phyloP scores from a whole-genome alignment of 2,888 invertebrate species.

The Nomada fabriciana region DNA sequence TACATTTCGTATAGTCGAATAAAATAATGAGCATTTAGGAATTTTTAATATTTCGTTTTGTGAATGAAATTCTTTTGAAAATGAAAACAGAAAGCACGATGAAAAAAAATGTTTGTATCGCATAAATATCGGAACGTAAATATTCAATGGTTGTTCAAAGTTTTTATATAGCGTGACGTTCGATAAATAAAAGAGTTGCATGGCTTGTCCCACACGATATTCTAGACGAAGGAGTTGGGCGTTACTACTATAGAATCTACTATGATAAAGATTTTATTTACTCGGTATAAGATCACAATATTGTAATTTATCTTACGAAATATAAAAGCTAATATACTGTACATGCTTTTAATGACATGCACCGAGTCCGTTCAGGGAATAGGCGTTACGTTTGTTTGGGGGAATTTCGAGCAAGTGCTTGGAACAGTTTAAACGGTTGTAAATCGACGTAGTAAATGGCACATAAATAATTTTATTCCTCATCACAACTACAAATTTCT shows the following conservation, averaged over 20 bases:
- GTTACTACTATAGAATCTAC: conserved; percentile 28
- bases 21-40: conserved; percentile 59
- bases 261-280: conserved; percentile 76
- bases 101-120: background rate
- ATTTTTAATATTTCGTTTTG: conserved; percentile 47
- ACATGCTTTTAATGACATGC: conserved; percentile 65
- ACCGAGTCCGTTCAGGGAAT: conserved; percentile 36
- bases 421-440: conserved; percentile 68
- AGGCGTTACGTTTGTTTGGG: conserved; percentile 43
- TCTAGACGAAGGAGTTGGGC: conserved; percentile 1
- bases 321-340: conserved; percentile 76
- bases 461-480: conserved; percentile 80
- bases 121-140: background rate
- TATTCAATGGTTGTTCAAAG: background rate
- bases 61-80: background rate
- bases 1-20: conserved; percentile 67
- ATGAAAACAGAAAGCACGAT: no score
- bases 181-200: conserved; percentile 9
- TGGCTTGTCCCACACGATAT: background rate
- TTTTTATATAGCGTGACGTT: background rate
- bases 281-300: conserved; percentile 78
- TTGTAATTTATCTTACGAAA: conserved; percentile 74
- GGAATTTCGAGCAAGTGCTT: conserved; percentile 51
- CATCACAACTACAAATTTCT: conserved; percentile 56
- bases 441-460: conserved; percentile 80